Conservation (phyloP, 2,888 invertebrate species). For the Crossocerus cetratus region DNA sequence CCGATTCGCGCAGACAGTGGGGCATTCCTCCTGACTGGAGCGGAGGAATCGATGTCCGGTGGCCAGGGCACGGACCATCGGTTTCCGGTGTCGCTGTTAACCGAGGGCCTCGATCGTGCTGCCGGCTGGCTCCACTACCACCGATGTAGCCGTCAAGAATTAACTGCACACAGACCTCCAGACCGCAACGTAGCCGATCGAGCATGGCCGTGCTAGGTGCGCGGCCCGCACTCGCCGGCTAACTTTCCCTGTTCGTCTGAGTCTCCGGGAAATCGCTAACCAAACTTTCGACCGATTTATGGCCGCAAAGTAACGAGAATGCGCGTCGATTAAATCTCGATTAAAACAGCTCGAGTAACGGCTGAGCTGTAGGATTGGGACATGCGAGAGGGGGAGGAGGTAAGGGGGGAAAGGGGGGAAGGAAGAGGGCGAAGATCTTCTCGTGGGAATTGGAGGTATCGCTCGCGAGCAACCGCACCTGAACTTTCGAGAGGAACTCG, state of each 20-base stretch:
- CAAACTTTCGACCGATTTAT: background rate
- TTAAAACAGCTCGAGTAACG: background rate
- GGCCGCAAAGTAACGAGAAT: conserved; percentile 2
- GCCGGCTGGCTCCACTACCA: background rate
- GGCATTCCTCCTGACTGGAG: background rate
- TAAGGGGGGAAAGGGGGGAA: too few species aligned
- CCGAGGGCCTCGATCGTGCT: conserved; percentile 9
- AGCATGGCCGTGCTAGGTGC: conserved; percentile 16
- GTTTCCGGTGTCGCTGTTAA: conserved; percentile 22
- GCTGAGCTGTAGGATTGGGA: background rate
- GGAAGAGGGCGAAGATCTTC: background rate
- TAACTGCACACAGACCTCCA: conserved; percentile 22
- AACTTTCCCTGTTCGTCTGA: background rate
- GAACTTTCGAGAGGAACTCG: background rate
- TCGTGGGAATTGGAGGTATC: background rate
- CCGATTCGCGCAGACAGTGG: conserved; percentile 1
- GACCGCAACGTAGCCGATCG: conserved; percentile 41
- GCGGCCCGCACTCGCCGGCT: background rate
- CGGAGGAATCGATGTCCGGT: conserved; percentile 19
- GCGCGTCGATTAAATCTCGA: conserved; percentile 2
- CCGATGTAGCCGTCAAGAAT: conserved; percentile 46
- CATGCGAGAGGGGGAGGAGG: too few species aligned
- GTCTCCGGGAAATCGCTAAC: background rate
- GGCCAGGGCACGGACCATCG: conserved; percentile 18
- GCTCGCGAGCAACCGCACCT: background rate